Percentiles rank a stretch among this genome's conserved stretches.
Conservation (phyloP, 2,113 vertebrate genomes). For the Girardinichthys multiradiatus region DNA sequence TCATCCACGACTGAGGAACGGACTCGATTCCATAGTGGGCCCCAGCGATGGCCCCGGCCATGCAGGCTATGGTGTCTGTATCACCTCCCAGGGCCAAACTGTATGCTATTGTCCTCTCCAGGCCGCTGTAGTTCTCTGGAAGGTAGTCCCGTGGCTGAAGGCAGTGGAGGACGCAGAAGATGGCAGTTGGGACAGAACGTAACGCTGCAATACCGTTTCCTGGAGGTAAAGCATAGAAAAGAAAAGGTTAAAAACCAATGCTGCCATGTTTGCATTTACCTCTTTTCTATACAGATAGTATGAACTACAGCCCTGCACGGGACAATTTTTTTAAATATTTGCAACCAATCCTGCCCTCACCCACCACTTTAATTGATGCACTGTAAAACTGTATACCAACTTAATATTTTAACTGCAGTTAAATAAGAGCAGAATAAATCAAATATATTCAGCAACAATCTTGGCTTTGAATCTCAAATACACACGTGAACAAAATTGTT, state of each 20-base stretch:
- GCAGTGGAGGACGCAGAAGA: conserved; percentile 95
- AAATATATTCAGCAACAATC: neutral
- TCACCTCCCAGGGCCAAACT: conserved; percentile 96
- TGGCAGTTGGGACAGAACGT: conserved; percentile 96
- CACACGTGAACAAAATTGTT: neutral
- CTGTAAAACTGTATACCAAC: too few relatives aligned
- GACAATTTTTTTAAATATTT: too few relatives aligned
- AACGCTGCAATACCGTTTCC: conserved; percentile 95
- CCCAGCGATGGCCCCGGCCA: conserved; percentile 97
- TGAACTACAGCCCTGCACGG: too few relatives aligned
- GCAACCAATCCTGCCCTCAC: neutral
- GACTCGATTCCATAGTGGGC: conserved; percentile 92
- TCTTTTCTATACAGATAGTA: too few relatives aligned
- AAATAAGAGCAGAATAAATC: neutral
- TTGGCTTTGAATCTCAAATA: neutral
- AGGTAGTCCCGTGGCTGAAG: conserved; percentile 88
- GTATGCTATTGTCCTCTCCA: conserved; percentile 93
- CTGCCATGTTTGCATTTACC: too few relatives aligned
- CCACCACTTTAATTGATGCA: neutral
- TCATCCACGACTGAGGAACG: conserved; percentile 88
- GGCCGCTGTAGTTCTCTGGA: conserved; percentile 84
- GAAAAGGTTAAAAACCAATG: neutral
- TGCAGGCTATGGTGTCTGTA: conserved; percentile 98
- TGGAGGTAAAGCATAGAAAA: conserved; percentile 42
- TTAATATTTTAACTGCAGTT: neutral